phyloP scores from a whole-genome alignment of 2,113 vertebrate species.

The Zapornia atra region DNA sequence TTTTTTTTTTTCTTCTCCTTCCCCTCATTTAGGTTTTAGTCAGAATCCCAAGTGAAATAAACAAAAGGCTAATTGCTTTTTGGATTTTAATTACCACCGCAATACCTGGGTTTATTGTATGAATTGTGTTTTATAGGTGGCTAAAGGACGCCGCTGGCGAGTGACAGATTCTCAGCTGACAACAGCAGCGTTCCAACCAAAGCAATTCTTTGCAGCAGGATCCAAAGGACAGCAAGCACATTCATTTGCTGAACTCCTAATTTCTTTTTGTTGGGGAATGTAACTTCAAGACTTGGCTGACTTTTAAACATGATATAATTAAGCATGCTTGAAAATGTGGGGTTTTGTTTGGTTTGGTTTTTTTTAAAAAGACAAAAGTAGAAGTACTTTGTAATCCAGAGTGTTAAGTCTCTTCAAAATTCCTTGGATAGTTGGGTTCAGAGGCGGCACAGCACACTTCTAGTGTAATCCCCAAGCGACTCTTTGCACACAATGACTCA shows the following conservation, averaged over 20 bases:
- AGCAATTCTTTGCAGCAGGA: not conserved
- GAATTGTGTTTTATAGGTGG: slow-evolving; percentile 26
- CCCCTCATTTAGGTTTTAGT: slow-evolving; percentile 44
- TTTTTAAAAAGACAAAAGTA: not conserved
- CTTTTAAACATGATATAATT: slow-evolving; percentile 47
- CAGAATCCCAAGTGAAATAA: slow-evolving; percentile 50
- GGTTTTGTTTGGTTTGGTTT: too few relatives aligned
- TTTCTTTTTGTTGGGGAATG: not conserved
- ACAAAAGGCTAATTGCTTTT: slow-evolving; percentile 70
- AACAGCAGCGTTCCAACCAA: not conserved
- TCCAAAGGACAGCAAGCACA: not conserved
- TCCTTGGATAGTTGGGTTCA: not conserved
- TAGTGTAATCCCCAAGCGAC: not conserved
- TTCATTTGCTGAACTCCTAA: not conserved
- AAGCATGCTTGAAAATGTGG: not conserved
- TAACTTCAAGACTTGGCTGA: slow-evolving; percentile 31
- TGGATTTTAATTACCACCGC: slow-evolving; percentile 61
- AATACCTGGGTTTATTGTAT: slow-evolving; percentile 51
- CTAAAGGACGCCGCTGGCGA: not conserved
- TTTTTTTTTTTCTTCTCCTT: not conserved
- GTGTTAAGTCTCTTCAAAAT: not conserved
- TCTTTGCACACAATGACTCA: not conserved
- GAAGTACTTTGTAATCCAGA: slow-evolving; percentile 11
- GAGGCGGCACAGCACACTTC: not conserved
- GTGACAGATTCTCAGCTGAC: slow-evolving; percentile 44